Conservation (phyloP, 2,797 vertebrate genomes). For the Taenioides sp. region DNA sequence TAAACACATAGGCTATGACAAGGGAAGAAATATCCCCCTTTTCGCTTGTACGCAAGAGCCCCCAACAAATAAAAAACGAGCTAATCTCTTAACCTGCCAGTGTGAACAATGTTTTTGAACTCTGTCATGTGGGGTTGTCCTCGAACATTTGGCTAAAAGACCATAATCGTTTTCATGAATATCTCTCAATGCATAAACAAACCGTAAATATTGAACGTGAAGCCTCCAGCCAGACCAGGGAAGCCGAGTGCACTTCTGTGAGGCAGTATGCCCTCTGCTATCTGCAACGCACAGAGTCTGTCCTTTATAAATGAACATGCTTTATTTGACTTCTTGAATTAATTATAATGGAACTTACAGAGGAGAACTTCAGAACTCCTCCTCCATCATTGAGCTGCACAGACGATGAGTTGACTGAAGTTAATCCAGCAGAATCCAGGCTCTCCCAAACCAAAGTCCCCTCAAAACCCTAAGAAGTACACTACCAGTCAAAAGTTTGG, state of each 20-base stretch:
- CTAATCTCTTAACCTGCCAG: conserved; percentile 46
- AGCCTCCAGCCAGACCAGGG: conserved; percentile 93
- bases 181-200: conserved; percentile 35
- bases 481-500: no score
- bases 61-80: conserved; percentile 30
- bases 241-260: conserved; percentile 88
- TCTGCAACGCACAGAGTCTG: conserved; percentile 66
- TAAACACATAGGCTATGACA: conserved; percentile 31
- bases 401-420: conserved; percentile 83
- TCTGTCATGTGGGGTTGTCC: conserved; percentile 19
- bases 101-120: conserved; percentile 30
- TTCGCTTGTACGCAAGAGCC: conserved; percentile 35
- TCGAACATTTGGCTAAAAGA: conserved; percentile 20
- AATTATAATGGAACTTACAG: conserved; percentile 73
- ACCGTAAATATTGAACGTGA: conserved; percentile 93
- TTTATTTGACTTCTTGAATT: conserved; percentile 2
- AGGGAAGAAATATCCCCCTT: conserved; percentile 29
- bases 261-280: conserved; percentile 86
- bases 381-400: conserved; percentile 88
- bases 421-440: conserved; percentile 82
- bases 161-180: conserved; percentile 27
- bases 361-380: conserved; percentile 87
- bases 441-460: conserved; percentile 95
- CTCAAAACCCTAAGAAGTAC: conserved; percentile 87
- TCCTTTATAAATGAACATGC: conserved; percentile 1